Percentiles rank a stretch among this genome's conserved stretches.
Conservation (phyloP, 2,797 vertebrate species). For the Euthynnus affinis region DNA sequence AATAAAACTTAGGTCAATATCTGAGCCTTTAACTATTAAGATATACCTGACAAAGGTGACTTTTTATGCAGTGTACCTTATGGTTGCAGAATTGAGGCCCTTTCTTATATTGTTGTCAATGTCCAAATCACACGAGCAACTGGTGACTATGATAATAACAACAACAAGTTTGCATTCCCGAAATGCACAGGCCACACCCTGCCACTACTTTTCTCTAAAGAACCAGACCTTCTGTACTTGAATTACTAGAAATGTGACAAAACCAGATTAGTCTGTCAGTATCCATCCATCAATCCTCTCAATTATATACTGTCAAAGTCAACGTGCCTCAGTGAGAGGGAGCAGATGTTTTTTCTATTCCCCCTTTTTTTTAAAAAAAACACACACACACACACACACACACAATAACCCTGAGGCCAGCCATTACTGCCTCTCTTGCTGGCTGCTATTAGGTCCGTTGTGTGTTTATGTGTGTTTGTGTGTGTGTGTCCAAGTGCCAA, state of each 20-base stretch:
- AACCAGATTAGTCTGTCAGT: constrained; percentile 15
- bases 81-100: too few relatives aligned
- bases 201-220: not conserved
- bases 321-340: constrained; percentile 19
- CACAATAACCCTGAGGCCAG: constrained; percentile 30
- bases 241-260: constrained; percentile 3
- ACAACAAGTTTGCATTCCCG: too few relatives aligned
- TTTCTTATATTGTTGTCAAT: not conserved
- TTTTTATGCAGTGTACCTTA: too few relatives aligned
- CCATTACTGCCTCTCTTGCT: constrained; percentile 47
- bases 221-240: not conserved
- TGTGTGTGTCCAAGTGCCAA: not conserved
- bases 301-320: constrained; percentile 33
- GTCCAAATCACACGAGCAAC: not conserved
- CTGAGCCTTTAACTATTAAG: not conserved
- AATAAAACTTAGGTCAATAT: too few relatives aligned
- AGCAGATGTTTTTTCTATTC: constrained; percentile 61
- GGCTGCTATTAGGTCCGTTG: constrained; percentile 31
- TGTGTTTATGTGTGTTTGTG: constrained; percentile 2
- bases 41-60: not conserved
- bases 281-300: constrained; percentile 25
- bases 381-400: not conserved
- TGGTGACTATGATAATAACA: not conserved
- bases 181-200: too few relatives aligned
- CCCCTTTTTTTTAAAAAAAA: constrained; percentile 20